Conservation (phyloP, 2,888 invertebrate species). For the Andricus curvator region DNA sequence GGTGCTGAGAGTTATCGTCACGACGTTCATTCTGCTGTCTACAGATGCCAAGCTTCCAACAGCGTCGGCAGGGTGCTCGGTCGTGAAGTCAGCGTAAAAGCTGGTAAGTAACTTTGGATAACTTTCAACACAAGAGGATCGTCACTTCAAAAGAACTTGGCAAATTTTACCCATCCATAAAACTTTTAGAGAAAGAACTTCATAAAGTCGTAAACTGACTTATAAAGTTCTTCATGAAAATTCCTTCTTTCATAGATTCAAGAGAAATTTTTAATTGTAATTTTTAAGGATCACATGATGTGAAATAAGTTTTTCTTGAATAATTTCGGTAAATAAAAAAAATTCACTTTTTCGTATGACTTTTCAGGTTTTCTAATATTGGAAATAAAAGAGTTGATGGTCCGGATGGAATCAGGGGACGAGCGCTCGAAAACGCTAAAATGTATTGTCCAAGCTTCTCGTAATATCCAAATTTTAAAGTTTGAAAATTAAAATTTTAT, state of each 20-base stretch:
- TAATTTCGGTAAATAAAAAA: too few species aligned
- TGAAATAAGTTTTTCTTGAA: too few species aligned
- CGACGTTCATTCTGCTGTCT: slow-evolving; percentile 91
- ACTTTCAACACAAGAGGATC: slow-evolving; percentile 26
- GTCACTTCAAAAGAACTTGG: slow-evolving; percentile 22
- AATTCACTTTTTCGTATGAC: too few species aligned
- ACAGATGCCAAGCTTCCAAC: slow-evolving; percentile 84
- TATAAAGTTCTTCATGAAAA: slow-evolving; percentile 24
- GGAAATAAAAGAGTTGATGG: too few species aligned
- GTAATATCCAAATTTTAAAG: too few species aligned
- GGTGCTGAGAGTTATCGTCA: slow-evolving; percentile 88
- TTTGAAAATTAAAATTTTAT: too few species aligned
- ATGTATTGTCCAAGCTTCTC: too few species aligned
- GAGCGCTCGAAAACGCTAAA: too few species aligned
- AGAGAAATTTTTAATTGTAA: not conserved
- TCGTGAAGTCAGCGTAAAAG: slow-evolving; percentile 91
- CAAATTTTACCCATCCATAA: slow-evolving; percentile 11
- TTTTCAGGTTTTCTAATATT: not conserved
- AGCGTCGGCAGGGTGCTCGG: slow-evolving; percentile 89
- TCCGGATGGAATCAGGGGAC: too few species aligned
- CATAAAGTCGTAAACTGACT: slow-evolving; percentile 30
- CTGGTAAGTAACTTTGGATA: slow-evolving; percentile 83
- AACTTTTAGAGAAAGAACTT: slow-evolving; percentile 3
- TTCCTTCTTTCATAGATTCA: not conserved
- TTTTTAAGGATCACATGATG: not conserved